phyloP scores from a whole-genome alignment of 1,140 invertebrate species.

The Ceratoteleas bidentatus region DNA sequence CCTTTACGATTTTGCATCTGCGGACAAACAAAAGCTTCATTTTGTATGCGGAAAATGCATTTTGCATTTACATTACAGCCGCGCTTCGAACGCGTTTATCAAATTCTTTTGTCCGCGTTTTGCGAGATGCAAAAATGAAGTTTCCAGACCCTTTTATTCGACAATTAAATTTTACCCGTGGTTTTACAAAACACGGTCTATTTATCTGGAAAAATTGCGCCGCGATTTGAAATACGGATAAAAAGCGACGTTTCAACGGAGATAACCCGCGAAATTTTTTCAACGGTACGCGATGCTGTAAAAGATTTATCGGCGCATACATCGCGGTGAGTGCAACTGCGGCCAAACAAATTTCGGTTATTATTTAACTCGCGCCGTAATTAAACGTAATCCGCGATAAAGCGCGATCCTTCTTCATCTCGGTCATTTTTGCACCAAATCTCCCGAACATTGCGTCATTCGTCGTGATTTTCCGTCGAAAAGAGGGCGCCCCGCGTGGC shows the following conservation, averaged over 20 bases:
- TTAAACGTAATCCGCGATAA: neutral
- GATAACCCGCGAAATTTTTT: neutral
- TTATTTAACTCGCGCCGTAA: conserved; percentile 1
- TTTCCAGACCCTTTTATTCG: too few species aligned
- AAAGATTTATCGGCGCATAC: neutral
- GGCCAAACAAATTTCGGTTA: neutral
- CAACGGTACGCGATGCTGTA: neutral
- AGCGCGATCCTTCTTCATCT: neutral
- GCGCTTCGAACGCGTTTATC: neutral
- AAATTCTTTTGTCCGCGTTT: neutral
- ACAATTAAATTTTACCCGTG: too few species aligned
- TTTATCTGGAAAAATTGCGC: neutral
- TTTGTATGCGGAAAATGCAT: neutral
- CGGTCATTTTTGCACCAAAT: neutral
- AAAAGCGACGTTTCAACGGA: neutral
- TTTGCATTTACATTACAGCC: neutral
- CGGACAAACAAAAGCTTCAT: neutral
- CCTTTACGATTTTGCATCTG: neutral
- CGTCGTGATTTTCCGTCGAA: neutral
- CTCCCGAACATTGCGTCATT: neutral
- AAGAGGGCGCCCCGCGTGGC: neutral
- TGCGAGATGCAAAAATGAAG: too few species aligned
- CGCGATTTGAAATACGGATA: neutral
- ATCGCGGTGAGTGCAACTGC: neutral
- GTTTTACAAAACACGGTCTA: too few species aligned